Base-by-base conservation (phyloP, 2,113 vertebrate genomes). In the Nibea coibor region DNA sequence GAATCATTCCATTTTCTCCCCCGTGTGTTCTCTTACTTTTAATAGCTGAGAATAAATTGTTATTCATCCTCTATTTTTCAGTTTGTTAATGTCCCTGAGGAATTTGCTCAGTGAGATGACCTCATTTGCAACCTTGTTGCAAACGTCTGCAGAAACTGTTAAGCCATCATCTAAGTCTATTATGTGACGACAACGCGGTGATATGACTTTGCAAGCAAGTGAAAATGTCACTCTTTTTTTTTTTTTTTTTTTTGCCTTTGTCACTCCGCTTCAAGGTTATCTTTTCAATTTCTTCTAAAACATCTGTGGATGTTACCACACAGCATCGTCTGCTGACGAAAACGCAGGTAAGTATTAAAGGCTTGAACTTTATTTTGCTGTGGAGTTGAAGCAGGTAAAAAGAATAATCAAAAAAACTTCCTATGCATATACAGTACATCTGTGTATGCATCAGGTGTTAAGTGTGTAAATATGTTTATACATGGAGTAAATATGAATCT, bases 71-170 rank as follows among this genome's bases (percentile, higher is more conserved):
- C 28, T 74, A 22, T 64, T 73, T 78, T 76, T 48, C 35, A 16
- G 58, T 63, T 83, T 66, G 7, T 56, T 48, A 50, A 31, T 31
- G 43, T 84, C 47, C 73, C 51, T 67, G 53, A 72, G 66, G 39
- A 57, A 6, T 56, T 53, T 70, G 12, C 68, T 71, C 4, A 53
- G 63, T 26, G 51, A 81, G 72, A 51, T 80, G 75, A 86, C 78
- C 82, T 87, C 70, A 82, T 89, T 77, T 84, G 76, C 71, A 81
- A 84, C 71, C 78, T 65, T 20, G n/a, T 51, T 75, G 59, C 65
- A 72, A 75, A 69, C 43, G 6, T 82, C 50, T 64, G 59, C 50
- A 63, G 45, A 64, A 87, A 51, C 58, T 68, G 20, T 67, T 47
- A 47, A 72, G 61, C 20, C 22, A 53, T 77, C 64, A 62, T 73